phyloP scores from a whole-genome alignment of 2,113 vertebrate species.

The Mugil cephalus region DNA sequence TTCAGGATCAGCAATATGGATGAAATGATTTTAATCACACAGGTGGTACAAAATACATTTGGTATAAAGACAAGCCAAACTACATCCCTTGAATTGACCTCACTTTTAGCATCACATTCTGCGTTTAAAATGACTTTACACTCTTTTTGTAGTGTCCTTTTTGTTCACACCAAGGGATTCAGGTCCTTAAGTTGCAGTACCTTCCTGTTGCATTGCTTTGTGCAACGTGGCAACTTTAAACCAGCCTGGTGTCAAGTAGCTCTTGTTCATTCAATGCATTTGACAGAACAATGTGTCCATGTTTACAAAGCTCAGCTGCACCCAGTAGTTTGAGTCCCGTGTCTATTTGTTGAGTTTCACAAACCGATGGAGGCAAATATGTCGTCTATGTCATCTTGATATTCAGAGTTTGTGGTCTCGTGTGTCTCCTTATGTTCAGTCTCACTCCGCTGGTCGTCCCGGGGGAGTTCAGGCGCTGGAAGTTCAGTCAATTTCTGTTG shows the following conservation, averaged over 20 bases:
- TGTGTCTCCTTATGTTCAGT: background rate
- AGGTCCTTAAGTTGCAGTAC: too few relatives aligned
- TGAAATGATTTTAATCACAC: background rate
- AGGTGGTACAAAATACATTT: background rate
- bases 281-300: too few relatives aligned
- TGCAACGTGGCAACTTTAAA: too few relatives aligned
- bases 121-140: background rate
- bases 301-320: too few relatives aligned
- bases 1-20: background rate
- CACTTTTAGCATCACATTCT: background rate
- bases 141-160: background rate
- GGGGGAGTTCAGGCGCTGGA: background rate
- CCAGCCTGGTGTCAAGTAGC: too few relatives aligned
- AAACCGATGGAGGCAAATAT: conserved; percentile 81
- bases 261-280: too few relatives aligned
- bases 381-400: conserved; percentile 80
- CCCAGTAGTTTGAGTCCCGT: background rate
- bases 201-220: too few relatives aligned
- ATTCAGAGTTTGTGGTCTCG: background rate
- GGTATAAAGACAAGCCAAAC: background rate
- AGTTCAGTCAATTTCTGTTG: background rate
- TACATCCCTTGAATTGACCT: background rate
- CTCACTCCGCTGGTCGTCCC: background rate
- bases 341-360: conserved; percentile 44
- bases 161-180: too few relatives aligned